These are phyloP conservation scores for Sthenelais limicola DNA, from an alignment of 2,888 invertebrate genomes.

Conservation along the genomic window DNA sequence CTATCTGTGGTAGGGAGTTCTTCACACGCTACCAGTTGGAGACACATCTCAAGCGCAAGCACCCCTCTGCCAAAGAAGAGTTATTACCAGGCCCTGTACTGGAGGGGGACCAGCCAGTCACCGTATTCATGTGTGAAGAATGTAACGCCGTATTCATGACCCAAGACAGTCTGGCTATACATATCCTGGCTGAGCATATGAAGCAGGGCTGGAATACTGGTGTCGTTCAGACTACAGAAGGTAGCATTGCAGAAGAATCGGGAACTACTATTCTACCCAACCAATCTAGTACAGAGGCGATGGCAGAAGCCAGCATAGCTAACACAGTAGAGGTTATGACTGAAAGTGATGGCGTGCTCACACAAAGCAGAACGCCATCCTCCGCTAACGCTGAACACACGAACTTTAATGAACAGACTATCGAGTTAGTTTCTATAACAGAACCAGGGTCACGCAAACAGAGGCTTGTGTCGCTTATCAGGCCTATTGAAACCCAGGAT, in stretches of 20 bases:
- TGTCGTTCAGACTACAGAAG: not conserved
- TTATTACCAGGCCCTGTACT: not conserved
- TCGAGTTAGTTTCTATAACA: slow-evolving; percentile 35
- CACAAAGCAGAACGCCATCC: not conserved
- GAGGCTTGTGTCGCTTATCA: slow-evolving; percentile 33
- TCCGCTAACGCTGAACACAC: not conserved
- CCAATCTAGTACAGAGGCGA: not conserved
- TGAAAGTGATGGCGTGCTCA: slow-evolving; percentile 1
- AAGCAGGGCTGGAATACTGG: slow-evolving; percentile 30
- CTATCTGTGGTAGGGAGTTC: slow-evolving; percentile 43
- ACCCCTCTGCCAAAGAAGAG: not conserved
- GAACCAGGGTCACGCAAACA: slow-evolving; percentile 29
- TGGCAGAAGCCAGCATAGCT: slow-evolving; percentile 9
- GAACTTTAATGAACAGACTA: slow-evolving; percentile 15
- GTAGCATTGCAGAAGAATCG: not conserved
- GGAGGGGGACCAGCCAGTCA: slow-evolving; percentile 10
- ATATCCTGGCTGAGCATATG: slow-evolving; percentile 53
- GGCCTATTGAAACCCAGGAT: slow-evolving; percentile 18
- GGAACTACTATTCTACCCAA: not conserved
- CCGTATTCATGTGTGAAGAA: slow-evolving; percentile 50
- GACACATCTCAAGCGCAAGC: slow-evolving; percentile 42
- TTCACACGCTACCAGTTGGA: slow-evolving; percentile 44
- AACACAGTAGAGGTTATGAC: slow-evolving; percentile 19
- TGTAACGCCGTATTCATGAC: slow-evolving; percentile 50
- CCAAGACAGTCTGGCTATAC: slow-evolving; percentile 51